Evolutionary conservation across 2,888 invertebrate genomes (phyloP), one percentile per base, ranked within the genome.

Genomic region (Dolomedes plantarius): DNA sequence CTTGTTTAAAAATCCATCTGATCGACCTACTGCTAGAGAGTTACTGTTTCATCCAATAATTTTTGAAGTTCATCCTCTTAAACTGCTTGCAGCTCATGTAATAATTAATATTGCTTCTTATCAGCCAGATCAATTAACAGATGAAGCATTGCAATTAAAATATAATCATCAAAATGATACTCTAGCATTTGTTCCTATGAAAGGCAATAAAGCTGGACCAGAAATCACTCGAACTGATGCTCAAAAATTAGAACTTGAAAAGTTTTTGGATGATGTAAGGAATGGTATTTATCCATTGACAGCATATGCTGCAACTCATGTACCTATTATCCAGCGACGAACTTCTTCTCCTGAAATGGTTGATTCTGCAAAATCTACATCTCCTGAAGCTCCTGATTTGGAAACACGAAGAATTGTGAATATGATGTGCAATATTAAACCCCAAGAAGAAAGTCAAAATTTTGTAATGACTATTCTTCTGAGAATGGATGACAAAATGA

Each of bases 401-500:
- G 98, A 98, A 93, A 94, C 95, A 88, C 94, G 98, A 87, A 95
- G 96, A 92, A 96, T 98, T 91, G 95, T 97, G 90, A 96, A 95
- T 93, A 97, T 97, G 96, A 96, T 97, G 95, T 98, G 98, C 93
- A 96, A 95, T 92, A 95, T 98, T 90, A 95, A 96, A 92, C 94
- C 95, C 90, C 89, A 94, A 91, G 91, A 91, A 77, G 94, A 94
- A 89, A 94, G 94, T 91, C 93, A 93, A 91, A 95, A 95, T 92
- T 93, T 95, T 69, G 73, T 89, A 23, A 96, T 99, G 95, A 98
- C 97, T 90, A 95, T 99, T 92, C 94, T 98, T 90, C 94, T 99
- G 91, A 95, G 98, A 92, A 97, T 99, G 97, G 98, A 99, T 93
- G 99, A 99, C 93, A 97, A 98, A 93, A 99, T 99, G 97, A 99